Evolutionary conservation across 2,888 invertebrate species (phyloP).

Genomic region (Lochmaea capreae): DNA sequence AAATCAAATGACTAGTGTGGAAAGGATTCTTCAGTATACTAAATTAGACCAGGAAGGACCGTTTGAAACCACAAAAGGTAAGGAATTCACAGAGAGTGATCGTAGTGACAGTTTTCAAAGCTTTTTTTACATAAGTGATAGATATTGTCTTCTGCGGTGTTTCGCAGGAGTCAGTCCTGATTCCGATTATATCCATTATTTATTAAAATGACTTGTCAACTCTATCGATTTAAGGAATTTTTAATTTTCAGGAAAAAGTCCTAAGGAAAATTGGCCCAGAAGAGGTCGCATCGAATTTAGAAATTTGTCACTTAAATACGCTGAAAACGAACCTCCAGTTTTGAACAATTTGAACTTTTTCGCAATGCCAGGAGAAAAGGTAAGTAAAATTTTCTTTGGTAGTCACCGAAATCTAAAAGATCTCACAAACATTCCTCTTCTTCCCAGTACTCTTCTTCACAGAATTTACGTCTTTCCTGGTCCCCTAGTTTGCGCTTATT

Average conservation of each 20-base stretch:
- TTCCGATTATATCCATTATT: too few species aligned
- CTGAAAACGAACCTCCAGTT: constrained; percentile 72
- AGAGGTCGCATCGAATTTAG: constrained; percentile 72
- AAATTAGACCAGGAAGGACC: constrained; percentile 77
- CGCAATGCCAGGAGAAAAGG: constrained; percentile 75
- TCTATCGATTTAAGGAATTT: too few species aligned
- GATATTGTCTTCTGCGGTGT: too few species aligned
- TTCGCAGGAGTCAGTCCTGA: too few species aligned
- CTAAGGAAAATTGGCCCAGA: constrained; percentile 72
- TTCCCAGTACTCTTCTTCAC: too few species aligned
- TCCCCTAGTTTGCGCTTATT: too few species aligned
- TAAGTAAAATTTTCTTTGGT: constrained; percentile 52
- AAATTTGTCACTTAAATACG: constrained; percentile 74
- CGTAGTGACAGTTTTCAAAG: not conserved
- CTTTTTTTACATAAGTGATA: too few species aligned
- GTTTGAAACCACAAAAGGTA: constrained; percentile 67
- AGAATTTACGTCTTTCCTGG: too few species aligned
- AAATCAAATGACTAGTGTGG: constrained; percentile 83
- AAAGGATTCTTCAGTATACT: constrained; percentile 79
- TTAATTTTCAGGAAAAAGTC: constrained; percentile 47
- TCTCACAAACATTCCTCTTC: too few species aligned
- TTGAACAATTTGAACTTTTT: constrained; percentile 74
- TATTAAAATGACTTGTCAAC: too few species aligned
- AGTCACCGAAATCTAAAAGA: too few species aligned
- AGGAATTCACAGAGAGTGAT: not conserved